These are phyloP conservation scores for Phengaris alcon DNA, from an alignment of 2,888 invertebrate genomes.

Conservation along the genomic window DNA sequence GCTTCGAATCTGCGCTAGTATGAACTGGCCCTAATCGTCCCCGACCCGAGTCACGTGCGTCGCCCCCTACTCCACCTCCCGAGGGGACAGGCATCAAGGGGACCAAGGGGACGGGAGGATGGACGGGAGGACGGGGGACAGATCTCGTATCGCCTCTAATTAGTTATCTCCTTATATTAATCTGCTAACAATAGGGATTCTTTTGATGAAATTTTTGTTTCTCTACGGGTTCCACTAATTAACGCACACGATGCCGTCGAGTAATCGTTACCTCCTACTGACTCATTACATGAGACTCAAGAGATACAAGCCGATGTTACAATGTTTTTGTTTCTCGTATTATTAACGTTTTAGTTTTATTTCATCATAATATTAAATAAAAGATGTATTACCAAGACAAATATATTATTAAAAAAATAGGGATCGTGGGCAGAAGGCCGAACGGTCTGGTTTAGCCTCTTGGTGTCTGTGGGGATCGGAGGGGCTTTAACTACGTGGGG, in stretches of 20 bases:
- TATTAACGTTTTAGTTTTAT: too few species aligned
- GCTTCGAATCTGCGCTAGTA: neutral
- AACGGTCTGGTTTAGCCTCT: too few species aligned
- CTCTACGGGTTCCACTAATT: neutral
- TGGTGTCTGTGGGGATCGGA: too few species aligned
- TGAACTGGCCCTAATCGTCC: neutral
- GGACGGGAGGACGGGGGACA: neutral
- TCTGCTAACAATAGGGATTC: constrained; percentile 11
- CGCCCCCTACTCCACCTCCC: neutral
- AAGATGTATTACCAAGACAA: too few species aligned
- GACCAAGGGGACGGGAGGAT: neutral
- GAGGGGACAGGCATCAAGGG: neutral
- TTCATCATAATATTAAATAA: too few species aligned
- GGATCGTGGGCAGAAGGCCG: too few species aligned
- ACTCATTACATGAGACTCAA: neutral
- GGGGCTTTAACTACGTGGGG: too few species aligned
- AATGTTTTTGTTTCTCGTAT: too few species aligned
- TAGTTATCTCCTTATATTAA: constrained; percentile 21
- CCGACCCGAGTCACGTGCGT: neutral
- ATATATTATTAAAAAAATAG: too few species aligned
- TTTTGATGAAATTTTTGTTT: constrained; percentile 23
- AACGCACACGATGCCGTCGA: neutral
- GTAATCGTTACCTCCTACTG: neutral
- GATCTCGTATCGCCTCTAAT: constrained; percentile 10
- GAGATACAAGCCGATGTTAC: too few species aligned